Conservation (phyloP, 2,888 invertebrate species). For the Trichogramma evanescens region DNA sequence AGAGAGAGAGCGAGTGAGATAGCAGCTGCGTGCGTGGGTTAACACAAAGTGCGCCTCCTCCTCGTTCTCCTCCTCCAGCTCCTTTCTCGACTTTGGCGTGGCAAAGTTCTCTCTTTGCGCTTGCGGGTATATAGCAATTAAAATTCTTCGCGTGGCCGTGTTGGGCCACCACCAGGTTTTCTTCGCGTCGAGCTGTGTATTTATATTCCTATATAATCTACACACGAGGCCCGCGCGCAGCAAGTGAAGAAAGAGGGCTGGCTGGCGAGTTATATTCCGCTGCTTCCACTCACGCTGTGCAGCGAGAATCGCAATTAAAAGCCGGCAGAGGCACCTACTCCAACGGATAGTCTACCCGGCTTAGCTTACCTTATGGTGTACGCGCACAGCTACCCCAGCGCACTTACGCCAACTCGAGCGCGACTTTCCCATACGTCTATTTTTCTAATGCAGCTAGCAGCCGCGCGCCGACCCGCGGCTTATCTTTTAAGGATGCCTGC, state of each 20-base stretch:
- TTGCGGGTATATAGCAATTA: constrained; percentile 34
- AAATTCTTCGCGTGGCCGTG: constrained; percentile 38
- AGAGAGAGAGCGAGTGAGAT: too few species aligned
- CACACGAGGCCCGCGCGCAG: not conserved
- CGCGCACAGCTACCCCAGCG: not conserved
- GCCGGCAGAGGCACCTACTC: not conserved
- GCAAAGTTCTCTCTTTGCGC: not conserved
- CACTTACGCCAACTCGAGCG: not conserved
- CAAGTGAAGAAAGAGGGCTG: not conserved
- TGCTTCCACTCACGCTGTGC: constrained; percentile 14
- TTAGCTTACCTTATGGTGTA: not conserved
- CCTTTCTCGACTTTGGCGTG: not conserved
- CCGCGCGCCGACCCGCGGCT: not conserved
- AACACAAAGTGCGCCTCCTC: not conserved
- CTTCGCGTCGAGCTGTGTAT: too few species aligned
- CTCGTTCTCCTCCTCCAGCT: constrained; percentile 2
- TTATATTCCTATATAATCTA: too few species aligned
- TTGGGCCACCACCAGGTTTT: constrained; percentile 2
- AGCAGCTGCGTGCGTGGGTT: too few species aligned
- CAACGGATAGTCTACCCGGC: not conserved
- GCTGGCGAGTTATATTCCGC: not conserved
- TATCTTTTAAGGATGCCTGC: not conserved
- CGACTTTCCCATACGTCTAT: not conserved
- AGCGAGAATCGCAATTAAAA: constrained; percentile 22
- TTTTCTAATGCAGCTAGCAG: not conserved